Evolutionary conservation across 1,140 invertebrate species (phyloP).

Genomic region (Brachionus rubens): DNA sequence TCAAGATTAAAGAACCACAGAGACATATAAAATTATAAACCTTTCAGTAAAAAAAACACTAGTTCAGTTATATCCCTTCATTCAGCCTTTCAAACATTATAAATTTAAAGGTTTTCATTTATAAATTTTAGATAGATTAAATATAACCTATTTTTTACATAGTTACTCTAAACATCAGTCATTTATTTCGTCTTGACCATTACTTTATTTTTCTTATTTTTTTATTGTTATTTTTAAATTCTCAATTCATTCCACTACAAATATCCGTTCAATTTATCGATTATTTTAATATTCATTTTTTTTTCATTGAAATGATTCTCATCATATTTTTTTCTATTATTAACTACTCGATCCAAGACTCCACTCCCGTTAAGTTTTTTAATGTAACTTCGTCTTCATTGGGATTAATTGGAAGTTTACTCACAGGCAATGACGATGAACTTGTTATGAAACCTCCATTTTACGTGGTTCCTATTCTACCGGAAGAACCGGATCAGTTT

Average conservation of each 20-base stretch:
- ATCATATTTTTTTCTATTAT: background rate
- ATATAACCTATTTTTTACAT: slow-evolving; percentile 29
- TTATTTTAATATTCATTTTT: background rate
- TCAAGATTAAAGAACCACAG: slow-evolving; percentile 24
- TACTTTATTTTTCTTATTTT: background rate
- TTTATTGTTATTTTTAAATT: background rate
- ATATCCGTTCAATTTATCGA: slow-evolving; percentile 28
- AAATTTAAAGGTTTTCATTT: too few species aligned
- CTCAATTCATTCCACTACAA: background rate
- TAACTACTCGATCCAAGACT: background rate
- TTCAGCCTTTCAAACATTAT: too few species aligned
- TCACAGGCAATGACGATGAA: background rate
- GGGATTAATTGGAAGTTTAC: background rate
- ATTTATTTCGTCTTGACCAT: slow-evolving; percentile 25
- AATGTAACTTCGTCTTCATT: background rate
- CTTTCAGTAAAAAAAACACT: too few species aligned
- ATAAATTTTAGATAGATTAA: slow-evolving; percentile 1
- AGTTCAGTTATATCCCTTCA: too few species aligned
- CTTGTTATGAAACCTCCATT: slow-evolving; percentile 29
- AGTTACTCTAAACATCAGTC: slow-evolving; percentile 25
- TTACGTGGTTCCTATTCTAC: slow-evolving; percentile 29
- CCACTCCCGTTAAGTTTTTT: background rate
- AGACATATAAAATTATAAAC: too few species aligned
- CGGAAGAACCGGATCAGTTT: background rate
- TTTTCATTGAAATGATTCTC: background rate